phyloP scores from a whole-genome alignment of 2,888 invertebrate species.

The Drosophila setosimentum region DNA sequence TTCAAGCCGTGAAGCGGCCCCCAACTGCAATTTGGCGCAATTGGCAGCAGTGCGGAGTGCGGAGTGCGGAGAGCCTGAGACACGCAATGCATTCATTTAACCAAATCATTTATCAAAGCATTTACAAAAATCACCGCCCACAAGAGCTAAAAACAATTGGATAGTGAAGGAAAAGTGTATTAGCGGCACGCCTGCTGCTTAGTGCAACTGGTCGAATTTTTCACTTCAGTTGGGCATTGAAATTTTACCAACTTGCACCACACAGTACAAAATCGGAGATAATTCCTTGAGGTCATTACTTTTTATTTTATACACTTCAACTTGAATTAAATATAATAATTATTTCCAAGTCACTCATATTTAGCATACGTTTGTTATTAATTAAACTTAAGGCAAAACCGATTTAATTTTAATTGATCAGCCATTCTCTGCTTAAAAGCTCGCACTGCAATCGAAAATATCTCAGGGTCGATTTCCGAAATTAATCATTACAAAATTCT shows the following conservation, averaged over 20 bases:
- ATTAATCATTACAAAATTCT: not conserved
- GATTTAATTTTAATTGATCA: not conserved
- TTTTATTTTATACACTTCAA: not conserved
- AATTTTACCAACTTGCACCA: constrained; percentile 58
- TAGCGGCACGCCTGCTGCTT: constrained; percentile 34
- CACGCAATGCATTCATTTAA: constrained; percentile 56
- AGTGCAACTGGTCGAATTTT: constrained; percentile 1
- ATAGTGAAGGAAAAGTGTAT: constrained; percentile 39
- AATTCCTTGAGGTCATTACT: not conserved
- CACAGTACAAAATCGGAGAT: not conserved
- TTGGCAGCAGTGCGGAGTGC: constrained; percentile 47
- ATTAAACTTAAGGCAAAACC: not conserved
- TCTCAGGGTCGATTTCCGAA: not conserved
- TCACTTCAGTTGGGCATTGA: constrained; percentile 30
- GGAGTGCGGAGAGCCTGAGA: not conserved
- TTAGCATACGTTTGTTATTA: not conserved
- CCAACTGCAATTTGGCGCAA: constrained; percentile 63
- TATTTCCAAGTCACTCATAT: not conserved
- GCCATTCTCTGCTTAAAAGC: not conserved
- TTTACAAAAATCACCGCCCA: constrained; percentile 28
- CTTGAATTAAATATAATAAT: not conserved
- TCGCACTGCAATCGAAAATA: not conserved
- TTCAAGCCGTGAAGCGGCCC: constrained; percentile 46
- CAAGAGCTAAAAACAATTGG: constrained; percentile 32
- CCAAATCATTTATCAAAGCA: constrained; percentile 25